Evolutionary conservation across 37 sponge, comb jelly and placozoan genomes (phyloP).

Genomic region (Diacarnus erythraeanus): DNA sequence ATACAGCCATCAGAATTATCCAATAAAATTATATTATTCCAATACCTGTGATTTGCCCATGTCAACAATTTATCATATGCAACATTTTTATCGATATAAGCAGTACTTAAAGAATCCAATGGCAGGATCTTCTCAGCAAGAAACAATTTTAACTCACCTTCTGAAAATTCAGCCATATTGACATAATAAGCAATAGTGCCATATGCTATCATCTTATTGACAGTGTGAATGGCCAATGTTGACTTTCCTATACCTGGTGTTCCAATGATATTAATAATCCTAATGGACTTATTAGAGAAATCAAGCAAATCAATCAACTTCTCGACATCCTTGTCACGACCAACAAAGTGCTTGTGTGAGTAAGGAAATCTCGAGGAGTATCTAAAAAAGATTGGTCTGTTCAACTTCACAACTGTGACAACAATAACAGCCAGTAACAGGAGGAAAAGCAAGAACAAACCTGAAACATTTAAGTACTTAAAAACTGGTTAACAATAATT

Average conservation of each 20-base stretch:
- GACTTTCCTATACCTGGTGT: slow-evolving; percentile 43
- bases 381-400: slow-evolving; percentile 9
- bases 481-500: no score
- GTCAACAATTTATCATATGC: not conserved
- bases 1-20: slow-evolving; percentile 34
- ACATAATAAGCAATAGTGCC: slow-evolving; percentile 15
- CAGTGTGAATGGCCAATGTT: slow-evolving; percentile 19
- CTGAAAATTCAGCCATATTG: slow-evolving; percentile 2
- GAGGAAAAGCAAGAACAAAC: no score
- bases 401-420: no score
- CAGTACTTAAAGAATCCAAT: not conserved
- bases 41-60: not conserved
- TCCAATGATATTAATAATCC: slow-evolving; percentile 25
- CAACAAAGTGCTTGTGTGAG: slow-evolving; percentile 16
- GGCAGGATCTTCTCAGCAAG: slow-evolving; percentile 11
- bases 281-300: not conserved
- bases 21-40: slow-evolving; percentile 5
- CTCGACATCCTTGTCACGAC: not conserved
- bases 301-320: not conserved
- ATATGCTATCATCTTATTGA: not conserved
- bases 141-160: not conserved
- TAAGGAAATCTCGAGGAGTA: slow-evolving; percentile 16
- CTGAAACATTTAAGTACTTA: no score
- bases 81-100: slow-evolving; percentile 1
- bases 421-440: no score